These are phyloP conservation scores for Campoplex capitator DNA, from an alignment of 2,888 invertebrate genomes.

Conservation along the genomic window DNA sequence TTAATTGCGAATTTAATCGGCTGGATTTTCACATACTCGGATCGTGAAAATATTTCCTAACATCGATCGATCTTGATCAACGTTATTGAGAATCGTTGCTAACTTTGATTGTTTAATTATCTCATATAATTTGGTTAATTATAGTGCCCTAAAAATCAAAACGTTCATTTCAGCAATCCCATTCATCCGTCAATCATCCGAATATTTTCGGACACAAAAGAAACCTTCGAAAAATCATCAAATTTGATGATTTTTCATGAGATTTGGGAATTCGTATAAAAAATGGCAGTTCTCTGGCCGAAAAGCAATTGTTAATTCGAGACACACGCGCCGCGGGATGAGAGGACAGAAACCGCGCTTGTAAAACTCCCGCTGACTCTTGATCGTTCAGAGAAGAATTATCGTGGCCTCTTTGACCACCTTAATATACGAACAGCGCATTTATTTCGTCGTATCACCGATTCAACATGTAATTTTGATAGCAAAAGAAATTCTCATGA, in stretches of 20 bases:
- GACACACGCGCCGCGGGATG: constrained; percentile 75
- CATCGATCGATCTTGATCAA: not conserved
- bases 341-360: constrained; percentile 76
- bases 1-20: constrained; percentile 74
- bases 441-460: constrained; percentile 55
- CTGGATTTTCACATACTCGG: not conserved
- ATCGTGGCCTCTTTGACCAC: constrained; percentile 73
- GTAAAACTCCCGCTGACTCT: constrained; percentile 80
- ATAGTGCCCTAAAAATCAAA: not conserved
- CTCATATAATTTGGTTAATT: not conserved
- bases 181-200: not conserved
- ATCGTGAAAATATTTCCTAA: not conserved
- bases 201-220: not conserved
- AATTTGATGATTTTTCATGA: not conserved
- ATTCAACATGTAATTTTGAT: constrained; percentile 56
- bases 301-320: constrained; percentile 75
- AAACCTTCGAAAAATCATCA: not conserved
- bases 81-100: not conserved
- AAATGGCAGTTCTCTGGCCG: constrained; percentile 75
- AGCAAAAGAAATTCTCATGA: constrained; percentile 49
- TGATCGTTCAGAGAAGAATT: constrained; percentile 80
- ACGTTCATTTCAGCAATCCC: not conserved
- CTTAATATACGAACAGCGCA: constrained; percentile 50
- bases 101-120: not conserved
- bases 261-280: constrained; percentile 27